A percentile compares a stretch with the other conserved stretches of the same genome.
phyloP scores from a whole-genome alignment of 2,797 vertebrate genomes.

The Triplophysa bombifrons region DNA sequence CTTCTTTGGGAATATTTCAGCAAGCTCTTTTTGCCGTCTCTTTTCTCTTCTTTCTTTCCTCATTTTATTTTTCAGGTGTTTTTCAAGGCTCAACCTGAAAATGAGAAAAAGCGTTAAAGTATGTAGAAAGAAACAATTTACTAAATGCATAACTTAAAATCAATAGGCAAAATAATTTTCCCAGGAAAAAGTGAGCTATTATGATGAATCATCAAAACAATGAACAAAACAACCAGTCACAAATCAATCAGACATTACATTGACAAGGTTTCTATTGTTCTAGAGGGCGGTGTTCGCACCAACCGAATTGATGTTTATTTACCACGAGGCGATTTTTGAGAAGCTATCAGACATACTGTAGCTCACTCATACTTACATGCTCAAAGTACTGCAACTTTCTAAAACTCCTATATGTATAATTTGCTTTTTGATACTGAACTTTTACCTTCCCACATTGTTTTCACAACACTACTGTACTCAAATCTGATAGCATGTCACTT shows the following conservation, averaged over 20 bases:
- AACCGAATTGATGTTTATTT: background rate
- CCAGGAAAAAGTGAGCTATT: background rate
- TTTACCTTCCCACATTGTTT: background rate
- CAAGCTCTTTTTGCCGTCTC: conserved; percentile 65
- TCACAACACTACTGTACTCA: background rate
- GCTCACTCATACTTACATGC: background rate
- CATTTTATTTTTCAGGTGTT: conserved; percentile 65
- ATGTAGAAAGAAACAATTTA: background rate
- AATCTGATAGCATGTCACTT: background rate
- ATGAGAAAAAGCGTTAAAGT: background rate
- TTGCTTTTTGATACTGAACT: background rate
- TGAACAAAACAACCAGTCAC: background rate
- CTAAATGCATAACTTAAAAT: background rate
- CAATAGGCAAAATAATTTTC: background rate
- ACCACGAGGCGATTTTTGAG: background rate
- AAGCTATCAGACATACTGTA: background rate
- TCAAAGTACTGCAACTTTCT: background rate
- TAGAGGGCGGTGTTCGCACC: background rate
- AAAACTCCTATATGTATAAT: background rate
- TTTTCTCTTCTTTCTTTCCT: conserved; percentile 68
- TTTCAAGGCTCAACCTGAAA: conserved; percentile 85
- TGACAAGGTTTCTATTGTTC: background rate
- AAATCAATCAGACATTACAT: background rate
- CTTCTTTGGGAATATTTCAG: conserved; percentile 76
- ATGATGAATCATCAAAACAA: background rate